Conservation (phyloP, 2,797 vertebrate species). For the Pelochelys cantorii region DNA sequence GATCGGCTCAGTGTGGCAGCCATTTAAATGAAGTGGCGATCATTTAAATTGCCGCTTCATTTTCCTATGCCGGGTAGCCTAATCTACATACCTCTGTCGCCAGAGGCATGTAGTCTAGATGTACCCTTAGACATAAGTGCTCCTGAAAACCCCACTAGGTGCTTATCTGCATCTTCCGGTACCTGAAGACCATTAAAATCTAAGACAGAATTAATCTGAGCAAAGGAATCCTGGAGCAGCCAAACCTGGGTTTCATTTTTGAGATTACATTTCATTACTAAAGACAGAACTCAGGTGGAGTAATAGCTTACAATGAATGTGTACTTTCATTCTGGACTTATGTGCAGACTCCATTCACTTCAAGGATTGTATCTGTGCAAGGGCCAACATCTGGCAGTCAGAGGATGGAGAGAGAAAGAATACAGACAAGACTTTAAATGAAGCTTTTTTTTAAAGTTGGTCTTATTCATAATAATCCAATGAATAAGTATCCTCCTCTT, state of each 20-base stretch:
- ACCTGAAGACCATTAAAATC: fast-evolving
- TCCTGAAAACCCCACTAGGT: too few species aligned
- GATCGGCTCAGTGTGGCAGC: too few species aligned
- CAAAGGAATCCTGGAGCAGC: background rate
- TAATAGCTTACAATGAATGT: background rate
- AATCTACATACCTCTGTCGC: too few species aligned
- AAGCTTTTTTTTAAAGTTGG: background rate
- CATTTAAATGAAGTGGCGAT: too few species aligned
- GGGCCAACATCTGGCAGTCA: background rate
- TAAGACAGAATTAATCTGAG: background rate
- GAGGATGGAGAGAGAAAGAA: background rate
- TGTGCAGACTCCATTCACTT: background rate
- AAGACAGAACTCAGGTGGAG: background rate
- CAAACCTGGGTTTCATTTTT: background rate
- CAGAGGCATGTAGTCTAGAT: too few species aligned
- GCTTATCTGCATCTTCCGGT: background rate
- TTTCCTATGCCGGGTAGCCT: too few species aligned
- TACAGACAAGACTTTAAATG: background rate
- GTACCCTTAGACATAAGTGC: too few species aligned
- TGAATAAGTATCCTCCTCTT: background rate
- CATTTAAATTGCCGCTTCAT: too few species aligned
- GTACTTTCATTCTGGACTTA: background rate
- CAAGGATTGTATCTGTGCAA: background rate
- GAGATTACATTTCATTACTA: background rate
- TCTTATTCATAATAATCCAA: background rate